Evolutionary conservation across 2,888 invertebrate genomes (phyloP).

Genomic region (Phymatocera aterrima): DNA sequence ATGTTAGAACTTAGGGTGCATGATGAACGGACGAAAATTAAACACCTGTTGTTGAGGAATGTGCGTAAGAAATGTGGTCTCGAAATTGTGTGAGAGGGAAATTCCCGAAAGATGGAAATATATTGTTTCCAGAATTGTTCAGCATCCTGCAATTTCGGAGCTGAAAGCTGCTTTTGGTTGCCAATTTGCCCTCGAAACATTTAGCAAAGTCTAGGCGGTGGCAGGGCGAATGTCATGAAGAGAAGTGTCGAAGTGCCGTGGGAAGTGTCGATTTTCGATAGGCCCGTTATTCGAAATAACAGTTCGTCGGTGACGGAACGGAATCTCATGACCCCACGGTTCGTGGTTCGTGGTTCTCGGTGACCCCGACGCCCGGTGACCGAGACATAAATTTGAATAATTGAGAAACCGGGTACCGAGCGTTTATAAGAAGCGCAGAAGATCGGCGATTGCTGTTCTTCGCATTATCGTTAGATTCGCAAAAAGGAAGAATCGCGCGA

Average conservation of each 20-base stretch:
- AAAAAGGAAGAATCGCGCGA: background rate
- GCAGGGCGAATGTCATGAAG: background rate
- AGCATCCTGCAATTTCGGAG: too few species aligned
- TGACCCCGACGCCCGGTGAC: conserved; percentile 29
- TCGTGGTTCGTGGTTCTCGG: conserved; percentile 36
- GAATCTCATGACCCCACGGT: conserved; percentile 33
- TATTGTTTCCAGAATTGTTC: too few species aligned
- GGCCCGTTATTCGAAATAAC: conserved; percentile 36
- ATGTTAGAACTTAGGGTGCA: too few species aligned
- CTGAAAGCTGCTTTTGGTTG: background rate
- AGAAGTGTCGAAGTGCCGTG: conserved; percentile 3
- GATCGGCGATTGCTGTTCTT: conserved; percentile 3
- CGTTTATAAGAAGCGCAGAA: conserved; percentile 32
- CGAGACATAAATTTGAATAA: conserved; percentile 47
- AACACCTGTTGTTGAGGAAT: too few species aligned
- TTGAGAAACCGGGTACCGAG: conserved; percentile 9
- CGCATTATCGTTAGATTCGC: conserved; percentile 2
- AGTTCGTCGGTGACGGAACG: conserved; percentile 39
- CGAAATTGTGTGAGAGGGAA: too few species aligned
- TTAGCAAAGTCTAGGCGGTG: background rate
- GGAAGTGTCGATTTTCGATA: conserved; percentile 38
- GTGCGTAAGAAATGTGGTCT: too few species aligned
- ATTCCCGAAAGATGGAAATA: too few species aligned
- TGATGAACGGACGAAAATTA: too few species aligned
- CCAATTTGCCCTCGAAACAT: background rate